Evolutionary conservation across 2,797 vertebrate genomes (phyloP).

Genomic region (Enteromius argenteus): DNA sequence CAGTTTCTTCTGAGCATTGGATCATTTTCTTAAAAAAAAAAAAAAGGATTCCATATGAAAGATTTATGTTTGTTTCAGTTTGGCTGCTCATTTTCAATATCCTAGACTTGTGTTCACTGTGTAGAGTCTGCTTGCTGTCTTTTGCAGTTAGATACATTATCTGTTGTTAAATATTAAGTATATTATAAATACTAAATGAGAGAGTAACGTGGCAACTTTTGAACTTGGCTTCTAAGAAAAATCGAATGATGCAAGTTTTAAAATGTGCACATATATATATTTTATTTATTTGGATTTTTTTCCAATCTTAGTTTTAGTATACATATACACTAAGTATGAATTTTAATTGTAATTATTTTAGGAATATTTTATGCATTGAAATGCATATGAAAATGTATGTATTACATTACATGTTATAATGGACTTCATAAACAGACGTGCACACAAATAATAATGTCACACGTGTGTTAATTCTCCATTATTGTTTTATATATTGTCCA

Average conservation of each 20-base stretch:
- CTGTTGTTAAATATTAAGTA: conserved; percentile 11
- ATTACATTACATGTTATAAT: neutral
- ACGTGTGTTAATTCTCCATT: neutral
- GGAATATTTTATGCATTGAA: neutral
- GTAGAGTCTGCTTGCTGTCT: neutral
- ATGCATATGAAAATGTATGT: neutral
- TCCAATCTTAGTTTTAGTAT: neutral
- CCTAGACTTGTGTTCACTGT: neutral
- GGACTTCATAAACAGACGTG: neutral
- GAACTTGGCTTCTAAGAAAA: neutral
- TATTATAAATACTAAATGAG: neutral
- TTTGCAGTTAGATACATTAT: conserved; percentile 34
- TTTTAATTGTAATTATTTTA: neutral
- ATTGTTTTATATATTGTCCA: neutral
- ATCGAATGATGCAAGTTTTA: too few species aligned
- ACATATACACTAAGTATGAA: neutral
- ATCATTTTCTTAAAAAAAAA: neutral
- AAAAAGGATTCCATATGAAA: neutral
- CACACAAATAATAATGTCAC: neutral
- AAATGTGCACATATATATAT: neutral
- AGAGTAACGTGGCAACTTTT: neutral
- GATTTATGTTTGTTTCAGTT: neutral
- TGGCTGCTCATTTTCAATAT: neutral
- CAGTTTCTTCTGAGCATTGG: neutral
- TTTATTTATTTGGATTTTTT: neutral